Conservation (phyloP, 2,797 vertebrate species). For the Decapterus maruadsi region DNA sequence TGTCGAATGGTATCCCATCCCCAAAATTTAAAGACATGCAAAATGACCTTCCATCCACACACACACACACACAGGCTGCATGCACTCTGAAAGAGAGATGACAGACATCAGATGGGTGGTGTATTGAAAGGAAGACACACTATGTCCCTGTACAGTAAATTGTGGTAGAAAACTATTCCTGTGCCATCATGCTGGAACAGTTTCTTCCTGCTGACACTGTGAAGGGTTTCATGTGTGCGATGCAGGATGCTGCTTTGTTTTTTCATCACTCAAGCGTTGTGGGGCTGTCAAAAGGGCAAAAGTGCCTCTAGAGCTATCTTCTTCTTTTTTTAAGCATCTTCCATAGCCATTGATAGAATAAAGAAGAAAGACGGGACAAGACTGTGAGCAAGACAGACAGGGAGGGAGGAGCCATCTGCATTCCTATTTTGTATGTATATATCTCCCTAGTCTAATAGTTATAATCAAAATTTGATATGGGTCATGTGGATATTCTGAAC, state of each 20-base stretch:
- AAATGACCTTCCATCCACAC: neutral
- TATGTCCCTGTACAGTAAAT: neutral
- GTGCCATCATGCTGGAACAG: constrained; percentile 10
- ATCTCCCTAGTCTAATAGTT: too few relatives aligned
- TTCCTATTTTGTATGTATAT: neutral
- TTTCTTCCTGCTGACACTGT: constrained; percentile 25
- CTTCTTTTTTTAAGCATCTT: constrained; percentile 13
- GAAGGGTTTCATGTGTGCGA: constrained; percentile 8
- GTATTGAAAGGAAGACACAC: constrained; percentile 3
- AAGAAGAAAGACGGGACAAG: constrained; percentile 3
- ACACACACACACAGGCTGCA: neutral
- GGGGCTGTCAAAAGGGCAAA: constrained; percentile 42
- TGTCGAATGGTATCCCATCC: neutral
- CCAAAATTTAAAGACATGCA: neutral
- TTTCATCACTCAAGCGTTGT: constrained; percentile 41
- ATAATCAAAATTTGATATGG: too few relatives aligned
- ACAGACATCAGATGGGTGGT: neutral
- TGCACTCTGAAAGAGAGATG: neutral
- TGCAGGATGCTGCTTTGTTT: constrained; percentile 38
- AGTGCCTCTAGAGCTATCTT: constrained; percentile 41
- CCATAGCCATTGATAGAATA: constrained; percentile 17
- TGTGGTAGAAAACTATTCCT: constrained; percentile 32
- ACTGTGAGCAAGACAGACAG: constrained; percentile 18
- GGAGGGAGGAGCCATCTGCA: neutral
- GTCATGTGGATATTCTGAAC: too few relatives aligned